A percentile compares a stretch with the other conserved stretches of the same genome.
phyloP scores from a whole-genome alignment of 2,888 invertebrate genomes.

The Himalopsyche tibetana region DNA sequence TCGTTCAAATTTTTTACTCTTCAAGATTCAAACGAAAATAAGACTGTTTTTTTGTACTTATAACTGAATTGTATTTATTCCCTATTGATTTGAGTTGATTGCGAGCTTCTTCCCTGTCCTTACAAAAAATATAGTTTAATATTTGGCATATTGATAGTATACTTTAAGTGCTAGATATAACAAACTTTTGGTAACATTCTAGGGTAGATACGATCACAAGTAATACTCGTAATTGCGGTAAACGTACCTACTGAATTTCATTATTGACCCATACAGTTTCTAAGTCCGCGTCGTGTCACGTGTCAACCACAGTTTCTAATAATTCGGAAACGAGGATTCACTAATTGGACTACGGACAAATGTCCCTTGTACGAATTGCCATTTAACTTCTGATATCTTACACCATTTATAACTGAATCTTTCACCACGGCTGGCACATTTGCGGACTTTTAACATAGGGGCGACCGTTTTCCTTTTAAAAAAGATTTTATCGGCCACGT shows the following conservation, averaged over 20 bases:
- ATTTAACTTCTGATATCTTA: constrained; percentile 36
- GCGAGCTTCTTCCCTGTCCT: too few relatives aligned
- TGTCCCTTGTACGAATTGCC: constrained; percentile 32
- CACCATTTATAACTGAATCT: constrained; percentile 27
- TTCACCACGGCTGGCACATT: neutral
- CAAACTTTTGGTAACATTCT: too few relatives aligned
- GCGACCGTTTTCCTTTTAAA: neutral
- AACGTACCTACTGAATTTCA: neutral
- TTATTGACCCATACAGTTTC: constrained; percentile 26
- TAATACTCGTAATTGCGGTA: too few relatives aligned
- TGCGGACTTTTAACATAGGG: neutral
- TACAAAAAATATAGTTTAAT: too few relatives aligned
- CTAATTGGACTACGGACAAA: constrained; percentile 35
- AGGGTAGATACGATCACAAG: too few relatives aligned
- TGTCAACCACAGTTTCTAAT: constrained; percentile 24
- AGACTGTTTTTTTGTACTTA: too few relatives aligned
- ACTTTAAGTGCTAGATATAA: too few relatives aligned
- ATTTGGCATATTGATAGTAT: too few relatives aligned
- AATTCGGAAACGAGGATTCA: neutral
- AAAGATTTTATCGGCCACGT: neutral
- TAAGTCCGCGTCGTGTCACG: neutral
- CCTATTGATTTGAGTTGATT: too few relatives aligned
- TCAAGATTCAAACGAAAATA: too few relatives aligned
- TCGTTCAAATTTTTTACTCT: too few relatives aligned
- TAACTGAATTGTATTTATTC: too few relatives aligned